phyloP scores from a whole-genome alignment of 2,888 invertebrate species.

The Frankliniella fusca region DNA sequence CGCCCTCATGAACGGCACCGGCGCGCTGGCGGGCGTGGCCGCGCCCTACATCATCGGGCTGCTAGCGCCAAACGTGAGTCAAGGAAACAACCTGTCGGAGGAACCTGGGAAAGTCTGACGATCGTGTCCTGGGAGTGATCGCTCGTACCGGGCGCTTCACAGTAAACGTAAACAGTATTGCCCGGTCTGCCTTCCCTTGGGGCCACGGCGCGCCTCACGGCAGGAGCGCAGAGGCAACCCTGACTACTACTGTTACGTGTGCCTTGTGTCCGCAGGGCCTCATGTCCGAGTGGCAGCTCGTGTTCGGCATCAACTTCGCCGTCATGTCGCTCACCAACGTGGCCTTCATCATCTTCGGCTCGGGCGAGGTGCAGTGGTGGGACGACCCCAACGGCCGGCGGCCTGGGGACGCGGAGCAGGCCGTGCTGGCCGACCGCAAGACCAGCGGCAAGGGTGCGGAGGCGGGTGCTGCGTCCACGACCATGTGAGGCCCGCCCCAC shows the following conservation, averaged over 20 bases:
- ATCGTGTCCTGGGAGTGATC: neutral
- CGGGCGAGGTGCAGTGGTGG: conserved; percentile 73
- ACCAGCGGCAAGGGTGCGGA: neutral
- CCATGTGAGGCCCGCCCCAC: neutral
- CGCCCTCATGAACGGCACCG: conserved; percentile 59
- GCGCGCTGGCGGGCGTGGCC: conserved; percentile 57
- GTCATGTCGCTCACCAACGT: conserved; percentile 64
- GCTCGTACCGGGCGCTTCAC: too few relatives aligned
- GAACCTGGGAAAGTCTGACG: too few relatives aligned
- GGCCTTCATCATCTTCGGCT: conserved; percentile 65
- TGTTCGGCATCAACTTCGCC: conserved; percentile 74
- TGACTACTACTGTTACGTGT: too few relatives aligned
- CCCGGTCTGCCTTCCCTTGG: neutral
- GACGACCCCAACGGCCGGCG: conserved; percentile 55
- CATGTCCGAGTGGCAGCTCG: conserved; percentile 66
- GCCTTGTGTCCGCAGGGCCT: conserved; percentile 38
- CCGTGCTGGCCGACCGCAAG: neutral
- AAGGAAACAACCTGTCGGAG: too few relatives aligned
- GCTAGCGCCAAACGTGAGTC: conserved; percentile 52
- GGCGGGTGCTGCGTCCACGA: neutral
- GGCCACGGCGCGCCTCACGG: neutral
- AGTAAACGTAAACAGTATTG: too few relatives aligned
- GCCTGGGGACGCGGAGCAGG: neutral
- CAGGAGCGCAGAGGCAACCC: too few relatives aligned
- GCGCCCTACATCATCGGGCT: conserved; percentile 58